phyloP scores from a whole-genome alignment of 2,888 invertebrate species.

The Philonicus albiceps region DNA sequence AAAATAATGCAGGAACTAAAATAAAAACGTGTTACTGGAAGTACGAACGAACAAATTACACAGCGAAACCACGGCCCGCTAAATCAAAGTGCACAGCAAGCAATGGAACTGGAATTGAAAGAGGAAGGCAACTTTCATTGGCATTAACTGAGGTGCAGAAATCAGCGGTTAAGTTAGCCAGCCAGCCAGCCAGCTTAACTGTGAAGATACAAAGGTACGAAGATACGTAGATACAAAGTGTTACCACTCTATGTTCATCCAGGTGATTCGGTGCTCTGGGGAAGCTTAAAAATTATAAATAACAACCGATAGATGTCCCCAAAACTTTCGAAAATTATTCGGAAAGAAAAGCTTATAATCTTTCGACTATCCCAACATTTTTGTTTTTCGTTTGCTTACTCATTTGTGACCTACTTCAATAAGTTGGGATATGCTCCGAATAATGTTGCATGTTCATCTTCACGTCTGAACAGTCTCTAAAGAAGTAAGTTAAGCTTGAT shows the following conservation, averaged over 20 bases:
- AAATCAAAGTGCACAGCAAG: not conserved
- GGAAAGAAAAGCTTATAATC: not conserved
- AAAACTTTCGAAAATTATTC: not conserved
- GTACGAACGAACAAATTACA: not conserved
- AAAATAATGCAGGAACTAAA: not conserved
- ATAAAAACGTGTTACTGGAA: not conserved
- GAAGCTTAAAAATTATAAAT: not conserved
- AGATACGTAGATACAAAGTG: not conserved
- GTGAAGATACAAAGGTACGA: not conserved
- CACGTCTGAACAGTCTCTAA: too few relatives aligned
- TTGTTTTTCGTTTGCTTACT: not conserved
- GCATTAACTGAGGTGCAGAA: not conserved
- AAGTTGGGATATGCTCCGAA: not conserved
- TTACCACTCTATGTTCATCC: not conserved
- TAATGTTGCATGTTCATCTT: too few relatives aligned
- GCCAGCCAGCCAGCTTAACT: not conserved
- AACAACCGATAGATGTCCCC: not conserved
- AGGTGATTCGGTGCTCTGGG: not conserved
- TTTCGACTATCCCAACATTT: not conserved
- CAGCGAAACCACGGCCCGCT: not conserved
- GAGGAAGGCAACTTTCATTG: not conserved
- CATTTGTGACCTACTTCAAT: not conserved
- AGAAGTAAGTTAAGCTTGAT: too few relatives aligned
- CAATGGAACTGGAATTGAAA: not conserved
- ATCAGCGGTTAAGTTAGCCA: not conserved